phyloP scores from a whole-genome alignment of 2,113 vertebrate species.

The Seriola aureovittata region DNA sequence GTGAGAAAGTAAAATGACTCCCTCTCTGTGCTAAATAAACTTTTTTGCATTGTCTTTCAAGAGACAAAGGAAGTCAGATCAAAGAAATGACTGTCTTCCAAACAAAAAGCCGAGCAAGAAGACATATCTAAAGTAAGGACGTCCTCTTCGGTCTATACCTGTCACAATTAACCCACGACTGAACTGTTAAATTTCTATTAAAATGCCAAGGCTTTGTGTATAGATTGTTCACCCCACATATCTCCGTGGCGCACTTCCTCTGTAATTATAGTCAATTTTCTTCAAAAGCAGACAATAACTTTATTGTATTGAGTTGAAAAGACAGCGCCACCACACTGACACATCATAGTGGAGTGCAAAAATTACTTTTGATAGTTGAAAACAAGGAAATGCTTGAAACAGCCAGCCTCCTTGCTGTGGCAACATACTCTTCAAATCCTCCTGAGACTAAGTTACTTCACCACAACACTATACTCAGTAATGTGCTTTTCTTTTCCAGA shows the following conservation, averaged over 20 bases:
- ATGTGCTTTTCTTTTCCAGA: slow-evolving; percentile 20
- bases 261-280: slow-evolving; percentile 68
- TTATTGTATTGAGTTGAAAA: slow-evolving; percentile 64
- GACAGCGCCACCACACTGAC: slow-evolving; percentile 32
- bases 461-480: slow-evolving; percentile 8
- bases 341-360: slow-evolving; percentile 34
- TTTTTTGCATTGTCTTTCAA: background rate
- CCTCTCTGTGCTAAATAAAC: slow-evolving; percentile 7
- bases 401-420: slow-evolving; percentile 8
- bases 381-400: slow-evolving; percentile 33
- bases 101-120: slow-evolving; percentile 40
- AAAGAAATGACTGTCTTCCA: slow-evolving; percentile 30
- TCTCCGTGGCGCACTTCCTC: slow-evolving; percentile 39
- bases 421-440: slow-evolving; percentile 28
- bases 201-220: slow-evolving; percentile 63
- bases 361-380: slow-evolving; percentile 34
- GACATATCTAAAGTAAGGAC: slow-evolving; percentile 9
- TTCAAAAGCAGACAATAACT: slow-evolving; percentile 61
- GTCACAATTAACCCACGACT: slow-evolving; percentile 61
- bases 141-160: slow-evolving; percentile 48
- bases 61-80: slow-evolving; percentile 21
- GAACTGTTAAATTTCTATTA: slow-evolving; percentile 46
- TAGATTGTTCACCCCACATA: slow-evolving; percentile 50
- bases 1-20: slow-evolving; percentile 15
- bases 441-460: slow-evolving; percentile 14